Evolutionary conservation across 1,140 invertebrate species (phyloP).

Genomic region (Aphis craccivora): DNA sequence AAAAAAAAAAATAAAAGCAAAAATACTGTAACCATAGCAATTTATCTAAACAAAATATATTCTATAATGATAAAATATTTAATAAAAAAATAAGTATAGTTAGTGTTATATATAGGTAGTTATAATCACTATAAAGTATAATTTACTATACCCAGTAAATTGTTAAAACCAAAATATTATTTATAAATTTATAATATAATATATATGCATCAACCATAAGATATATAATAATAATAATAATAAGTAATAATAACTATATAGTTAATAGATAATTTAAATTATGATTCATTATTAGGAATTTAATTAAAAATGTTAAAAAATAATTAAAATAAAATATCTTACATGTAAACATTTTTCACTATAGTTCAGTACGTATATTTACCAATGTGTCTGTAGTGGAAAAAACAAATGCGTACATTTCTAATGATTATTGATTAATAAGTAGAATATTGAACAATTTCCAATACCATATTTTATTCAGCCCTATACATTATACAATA

Average conservation of each 20-base stretch:
- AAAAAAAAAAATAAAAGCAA: neutral
- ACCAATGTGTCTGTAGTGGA: neutral
- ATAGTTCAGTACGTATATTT: neutral
- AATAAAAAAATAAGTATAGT: neutral
- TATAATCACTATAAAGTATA: neutral
- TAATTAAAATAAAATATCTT: neutral
- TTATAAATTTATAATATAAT: neutral
- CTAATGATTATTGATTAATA: neutral
- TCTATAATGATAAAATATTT: neutral
- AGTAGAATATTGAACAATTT: neutral
- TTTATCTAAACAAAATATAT: constrained; percentile 15
- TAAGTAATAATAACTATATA: too few species aligned
- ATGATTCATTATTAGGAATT: too few species aligned
- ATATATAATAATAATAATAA: too few species aligned
- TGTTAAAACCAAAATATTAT: neutral
- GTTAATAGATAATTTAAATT: too few species aligned
- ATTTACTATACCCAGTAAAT: neutral
- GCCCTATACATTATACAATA: neutral
- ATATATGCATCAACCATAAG: too few species aligned
- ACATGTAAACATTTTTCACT: neutral
- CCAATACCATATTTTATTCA: neutral
- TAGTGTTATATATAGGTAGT: too few species aligned
- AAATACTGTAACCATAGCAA: neutral
- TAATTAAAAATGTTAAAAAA: too few species aligned
- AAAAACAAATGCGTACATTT: neutral